phyloP scores from a whole-genome alignment of 2,888 invertebrate genomes.

The Temnothorax unifasciatus region DNA sequence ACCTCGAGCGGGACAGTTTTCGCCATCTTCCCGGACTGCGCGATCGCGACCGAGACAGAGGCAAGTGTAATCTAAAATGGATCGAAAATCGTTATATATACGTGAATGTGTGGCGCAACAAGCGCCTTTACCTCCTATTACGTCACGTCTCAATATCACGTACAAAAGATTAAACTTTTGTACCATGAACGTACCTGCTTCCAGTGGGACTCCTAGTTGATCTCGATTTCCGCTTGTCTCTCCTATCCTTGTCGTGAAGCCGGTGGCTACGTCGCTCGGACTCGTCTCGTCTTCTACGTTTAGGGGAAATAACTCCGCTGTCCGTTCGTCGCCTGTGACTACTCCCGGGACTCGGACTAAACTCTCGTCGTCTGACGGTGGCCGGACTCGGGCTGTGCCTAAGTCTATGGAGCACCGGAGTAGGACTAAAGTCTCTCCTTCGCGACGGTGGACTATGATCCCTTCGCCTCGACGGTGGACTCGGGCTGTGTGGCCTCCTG shows the following conservation, averaged over 20 bases:
- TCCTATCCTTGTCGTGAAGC: conserved; percentile 86
- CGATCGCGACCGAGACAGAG: conserved; percentile 87
- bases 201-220: conserved; percentile 81
- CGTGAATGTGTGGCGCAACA: background rate
- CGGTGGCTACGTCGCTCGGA: conserved; percentile 85
- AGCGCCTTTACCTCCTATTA: background rate
- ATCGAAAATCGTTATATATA: background rate
- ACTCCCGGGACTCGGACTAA: conserved; percentile 79
- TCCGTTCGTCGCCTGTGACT: conserved; percentile 80
- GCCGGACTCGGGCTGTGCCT: conserved; percentile 83
- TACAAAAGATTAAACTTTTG: background rate
- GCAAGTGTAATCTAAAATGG: conserved; percentile 77
- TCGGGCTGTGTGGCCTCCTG: conserved; percentile 84
- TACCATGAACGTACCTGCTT: conserved; percentile 75
- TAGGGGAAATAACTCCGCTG: conserved; percentile 84
- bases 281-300: conserved; percentile 85
- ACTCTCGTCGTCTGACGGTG: conserved; percentile 78
- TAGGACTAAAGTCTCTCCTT: conserved; percentile 83
- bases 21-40: conserved; percentile 88
- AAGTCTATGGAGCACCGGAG: conserved; percentile 78
- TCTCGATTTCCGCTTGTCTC: conserved; percentile 86
- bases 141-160: background rate
- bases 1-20: conserved; percentile 87
- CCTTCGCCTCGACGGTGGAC: conserved; percentile 81
- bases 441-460: conserved; percentile 82